Base-by-base conservation (phyloP, 2,113 vertebrate genomes). In the Holacanthus passer region DNA sequence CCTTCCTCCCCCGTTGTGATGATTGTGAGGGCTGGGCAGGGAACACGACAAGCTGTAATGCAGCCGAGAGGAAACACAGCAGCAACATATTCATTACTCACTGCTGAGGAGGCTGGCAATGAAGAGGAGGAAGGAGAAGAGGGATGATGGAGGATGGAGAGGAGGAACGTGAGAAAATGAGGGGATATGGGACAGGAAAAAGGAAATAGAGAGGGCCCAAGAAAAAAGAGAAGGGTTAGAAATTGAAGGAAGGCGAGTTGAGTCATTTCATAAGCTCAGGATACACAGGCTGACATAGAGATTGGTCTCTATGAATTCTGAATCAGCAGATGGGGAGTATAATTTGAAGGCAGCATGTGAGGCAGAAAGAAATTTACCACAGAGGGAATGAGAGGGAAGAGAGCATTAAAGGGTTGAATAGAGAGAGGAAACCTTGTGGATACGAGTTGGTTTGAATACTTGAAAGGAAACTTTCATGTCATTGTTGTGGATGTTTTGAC, bases 391-490 rank as follows among this genome's bases (percentile, higher is more conserved):
- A 52, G 71, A 37, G 59, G 43, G 5, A 37, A 50, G 17, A 60
- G n/a, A 68, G 56, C 5, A 48, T 27, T 7, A 29, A 41, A 27
- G 4, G n/a, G 60, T 22, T 63, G 63, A 59, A 43, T 59, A 24
- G 20, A 53, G 27, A 84, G 63, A 35, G 32, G 41, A 60, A 71
- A 19, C 50, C 72, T 66, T 65, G 22, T 17, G 27, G 58, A 66
- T 52, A 56, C 8, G 1, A 73, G 19, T 27, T 16, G 14, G 53
- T 43, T 27, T 52, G 31, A 60, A 60, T 17, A 67, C 69, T 69
- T 73, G 62, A 70, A 68, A 65, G 70, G 50, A 60, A 68, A 82
- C 72, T 63, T 82, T 75, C 64, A 75, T 68, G 64, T 82, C 64
- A 75, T 75, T 82, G 64, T 69, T 52, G 45, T 9, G n/a, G 53